A percentile compares a stretch with the other conserved stretches of the same genome.
phyloP scores from a whole-genome alignment of 2,113 vertebrate genomes.

The Nerophis ophidion region DNA sequence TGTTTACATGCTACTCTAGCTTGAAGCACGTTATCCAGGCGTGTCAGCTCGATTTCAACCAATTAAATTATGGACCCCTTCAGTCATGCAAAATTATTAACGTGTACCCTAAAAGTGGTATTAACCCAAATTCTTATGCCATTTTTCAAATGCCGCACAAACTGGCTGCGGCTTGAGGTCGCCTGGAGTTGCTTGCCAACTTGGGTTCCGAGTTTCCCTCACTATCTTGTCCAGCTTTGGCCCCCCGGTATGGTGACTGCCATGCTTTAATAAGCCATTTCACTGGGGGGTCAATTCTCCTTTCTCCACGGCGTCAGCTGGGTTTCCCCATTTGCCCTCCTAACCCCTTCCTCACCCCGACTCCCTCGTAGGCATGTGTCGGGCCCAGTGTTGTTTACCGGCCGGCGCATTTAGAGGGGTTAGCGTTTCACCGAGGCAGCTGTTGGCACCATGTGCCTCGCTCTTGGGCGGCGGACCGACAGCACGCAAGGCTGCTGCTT shows the following conservation, averaged over 20 bases:
- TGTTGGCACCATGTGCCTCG: constrained; percentile 71
- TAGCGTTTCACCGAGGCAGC: constrained; percentile 67
- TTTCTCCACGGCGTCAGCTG: constrained; percentile 70
- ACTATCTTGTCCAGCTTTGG: constrained; percentile 31
- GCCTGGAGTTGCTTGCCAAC: constrained; percentile 32
- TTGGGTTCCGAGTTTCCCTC: constrained; percentile 54
- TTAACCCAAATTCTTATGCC: not conserved
- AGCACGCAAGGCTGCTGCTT: constrained; percentile 61
- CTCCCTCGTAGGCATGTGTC: constrained; percentile 63
- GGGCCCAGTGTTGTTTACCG: constrained; percentile 61
- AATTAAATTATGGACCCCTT: too few relatives aligned
- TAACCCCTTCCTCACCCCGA: constrained; percentile 49
- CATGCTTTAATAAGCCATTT: constrained; percentile 65
- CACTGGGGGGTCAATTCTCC: constrained; percentile 62
- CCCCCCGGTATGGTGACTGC: constrained; percentile 54
- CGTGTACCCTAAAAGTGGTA: too few relatives aligned
- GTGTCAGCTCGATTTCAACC: too few relatives aligned
- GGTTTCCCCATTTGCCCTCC: constrained; percentile 42
- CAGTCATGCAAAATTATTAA: too few relatives aligned
- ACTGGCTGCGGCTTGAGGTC: constrained; percentile 46
- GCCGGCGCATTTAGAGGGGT: constrained; percentile 63
- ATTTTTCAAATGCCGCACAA: not conserved
- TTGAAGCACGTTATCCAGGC: too few relatives aligned
- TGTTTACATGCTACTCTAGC: too few relatives aligned
- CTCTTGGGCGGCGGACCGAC: constrained; percentile 59